These are phyloP conservation scores for Callyntrura sp. DNA, from an alignment of 2,888 invertebrate genomes.

Conservation along the genomic window DNA sequence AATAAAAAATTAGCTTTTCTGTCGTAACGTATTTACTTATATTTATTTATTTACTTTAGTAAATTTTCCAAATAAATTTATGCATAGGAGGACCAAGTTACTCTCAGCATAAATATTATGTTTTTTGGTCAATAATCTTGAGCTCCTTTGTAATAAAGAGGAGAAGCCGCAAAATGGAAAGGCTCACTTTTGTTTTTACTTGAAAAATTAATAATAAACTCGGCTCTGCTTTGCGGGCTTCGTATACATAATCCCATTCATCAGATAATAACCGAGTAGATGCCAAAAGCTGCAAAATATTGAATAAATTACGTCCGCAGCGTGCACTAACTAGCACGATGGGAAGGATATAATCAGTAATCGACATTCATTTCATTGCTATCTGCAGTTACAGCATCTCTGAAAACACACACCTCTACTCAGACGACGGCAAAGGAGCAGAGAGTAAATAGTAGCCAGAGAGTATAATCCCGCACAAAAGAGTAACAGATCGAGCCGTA, in stretches of 20 bases:
- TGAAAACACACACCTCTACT: too few relatives aligned
- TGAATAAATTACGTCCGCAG: slow-evolving; percentile 58
- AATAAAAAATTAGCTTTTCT: slow-evolving; percentile 65
- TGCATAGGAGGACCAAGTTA: slow-evolving; percentile 22
- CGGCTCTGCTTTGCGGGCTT: neutral
- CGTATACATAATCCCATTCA: slow-evolving; percentile 43
- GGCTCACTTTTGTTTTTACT: slow-evolving; percentile 47
- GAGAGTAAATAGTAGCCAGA: slow-evolving; percentile 7
- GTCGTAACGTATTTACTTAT: slow-evolving; percentile 48
- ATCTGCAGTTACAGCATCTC: neutral
- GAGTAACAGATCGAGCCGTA: neutral
- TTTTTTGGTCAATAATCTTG: slow-evolving; percentile 10
- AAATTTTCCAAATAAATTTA: slow-evolving; percentile 46
- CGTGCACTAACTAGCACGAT: slow-evolving; percentile 19
- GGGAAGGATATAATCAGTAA: slow-evolving; percentile 44
- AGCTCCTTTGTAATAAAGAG: slow-evolving; percentile 31
- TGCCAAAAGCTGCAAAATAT: slow-evolving; percentile 42
- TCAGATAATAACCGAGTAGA: slow-evolving; percentile 56
- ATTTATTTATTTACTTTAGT: slow-evolving; percentile 49
- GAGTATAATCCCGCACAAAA: neutral
- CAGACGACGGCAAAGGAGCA: neutral
- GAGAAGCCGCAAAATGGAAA: slow-evolving; percentile 38
- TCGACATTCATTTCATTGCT: slow-evolving; percentile 34
- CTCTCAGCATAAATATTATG: slow-evolving; percentile 33
- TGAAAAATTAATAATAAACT: neutral